Base-by-base conservation (phyloP, 2,888 invertebrate genomes). In the Eupithecia vulgata region DNA sequence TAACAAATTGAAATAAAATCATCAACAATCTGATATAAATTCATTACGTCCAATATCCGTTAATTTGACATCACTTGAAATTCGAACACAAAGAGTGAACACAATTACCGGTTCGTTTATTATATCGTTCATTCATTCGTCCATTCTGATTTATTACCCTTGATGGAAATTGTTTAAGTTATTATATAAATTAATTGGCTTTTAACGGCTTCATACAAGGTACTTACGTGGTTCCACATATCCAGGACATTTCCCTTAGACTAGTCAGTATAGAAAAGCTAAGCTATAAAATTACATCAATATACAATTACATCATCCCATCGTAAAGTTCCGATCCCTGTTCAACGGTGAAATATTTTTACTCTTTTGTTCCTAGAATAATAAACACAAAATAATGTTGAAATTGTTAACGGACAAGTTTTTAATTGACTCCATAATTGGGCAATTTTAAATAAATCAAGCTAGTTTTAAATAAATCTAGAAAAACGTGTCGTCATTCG, bases 21-120 rank as follows among this genome's bases (percentile, higher is more conserved):
- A 45, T 25, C 35, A n/a, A 42, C 42, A 61, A 70, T 48, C 37
- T 70, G 48, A 64, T 65, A 35, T 42, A 40, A 67, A 68, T 72
- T 71, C 5, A 59, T 71, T 45, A 68, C 40, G 13, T 59, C 25
- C 70, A 62, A 70, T 73, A 61, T 62, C 34, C 52, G 37, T 67
- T 67, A 52, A 70, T 73, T 72, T 59, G 72, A 65, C 57, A 52
- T 52, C 52, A 21, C 21, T 52, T 52, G 52, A 52, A 21, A 52
- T 21, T 59, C 6, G 37, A 21, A 67, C 67, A 69, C 52, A 67
- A 69, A 40, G 61, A 67, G 25, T 37, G 48, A 67, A 70, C 30
- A 42, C 67, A 70, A 67, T 73, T 70, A 45, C 34, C 67, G 30
- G 30, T 35, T 62, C 62, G 48, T 73, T 73, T 48, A 70, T 68